Conservation (phyloP, 2,113 vertebrate genomes). For the Pedetes capensis region DNA sequence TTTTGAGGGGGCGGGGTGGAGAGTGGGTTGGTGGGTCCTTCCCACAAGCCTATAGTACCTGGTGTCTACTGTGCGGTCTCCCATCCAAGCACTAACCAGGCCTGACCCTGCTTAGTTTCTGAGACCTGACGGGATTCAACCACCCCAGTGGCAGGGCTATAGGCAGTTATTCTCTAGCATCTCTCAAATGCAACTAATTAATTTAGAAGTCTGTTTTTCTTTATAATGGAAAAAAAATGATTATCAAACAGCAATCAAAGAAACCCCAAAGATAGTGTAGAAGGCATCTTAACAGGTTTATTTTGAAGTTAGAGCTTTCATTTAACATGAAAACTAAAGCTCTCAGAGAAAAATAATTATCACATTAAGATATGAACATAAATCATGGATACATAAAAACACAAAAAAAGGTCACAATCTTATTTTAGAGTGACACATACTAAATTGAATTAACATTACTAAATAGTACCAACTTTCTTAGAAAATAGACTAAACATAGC, state of each 20-base stretch:
- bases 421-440: background rate
- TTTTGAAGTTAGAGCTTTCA: background rate
- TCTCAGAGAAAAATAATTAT: background rate
- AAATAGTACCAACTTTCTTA: background rate
- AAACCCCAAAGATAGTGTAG: background rate
- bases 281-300: background rate
- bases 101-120: no score
- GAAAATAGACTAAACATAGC: background rate
- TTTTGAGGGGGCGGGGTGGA: no score
- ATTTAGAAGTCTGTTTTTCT: background rate
- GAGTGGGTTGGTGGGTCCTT: no score
- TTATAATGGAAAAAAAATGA: background rate
- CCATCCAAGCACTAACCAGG: no score
- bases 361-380: background rate
- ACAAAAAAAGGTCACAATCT: background rate
- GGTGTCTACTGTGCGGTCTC: no score
- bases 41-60: no score
- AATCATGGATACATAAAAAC: background rate
- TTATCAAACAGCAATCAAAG: background rate
- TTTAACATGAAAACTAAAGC: background rate
- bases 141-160: no score
- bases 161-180: background rate
- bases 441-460: background rate
- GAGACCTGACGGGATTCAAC: no score
- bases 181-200: background rate